Percentiles rank a stretch among this genome's conserved stretches.
phyloP scores from a whole-genome alignment of 92 coral and sea anemone species.

The Palythoa heliodiscus region DNA sequence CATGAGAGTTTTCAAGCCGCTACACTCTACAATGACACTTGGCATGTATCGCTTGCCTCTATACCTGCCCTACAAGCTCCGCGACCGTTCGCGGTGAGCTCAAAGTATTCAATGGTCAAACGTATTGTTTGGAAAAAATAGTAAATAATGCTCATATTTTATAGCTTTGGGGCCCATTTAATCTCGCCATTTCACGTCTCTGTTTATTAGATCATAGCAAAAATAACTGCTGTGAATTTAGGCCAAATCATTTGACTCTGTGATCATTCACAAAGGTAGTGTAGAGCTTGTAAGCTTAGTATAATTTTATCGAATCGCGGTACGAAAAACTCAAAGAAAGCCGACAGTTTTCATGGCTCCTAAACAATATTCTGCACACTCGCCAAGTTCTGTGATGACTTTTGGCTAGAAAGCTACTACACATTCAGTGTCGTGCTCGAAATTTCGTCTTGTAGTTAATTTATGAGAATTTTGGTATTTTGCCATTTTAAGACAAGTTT shows the following conservation, averaged over 20 bases:
- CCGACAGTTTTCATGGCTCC: constrained; percentile 82
- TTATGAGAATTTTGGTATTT: background rate
- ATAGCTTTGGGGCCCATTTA: constrained; percentile 35
- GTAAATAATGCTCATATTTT: constrained; percentile 84
- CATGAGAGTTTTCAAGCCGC: constrained; percentile 43
- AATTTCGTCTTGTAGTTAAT: constrained; percentile 27
- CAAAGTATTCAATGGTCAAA: constrained; percentile 77
- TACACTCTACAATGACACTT: constrained; percentile 32
- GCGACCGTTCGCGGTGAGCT: constrained; percentile 73
- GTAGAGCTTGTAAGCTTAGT: constrained; percentile 51
- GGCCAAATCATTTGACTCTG: background rate
- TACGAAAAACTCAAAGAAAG: constrained; percentile 77
- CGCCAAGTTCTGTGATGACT: constrained; percentile 49
- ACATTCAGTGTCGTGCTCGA: background rate
- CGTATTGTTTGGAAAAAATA: constrained; percentile 93
- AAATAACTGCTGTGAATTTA: constrained; percentile 6
- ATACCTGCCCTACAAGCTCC: constrained; percentile 16
- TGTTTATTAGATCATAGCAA: constrained; percentile 12
- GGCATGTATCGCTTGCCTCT: background rate
- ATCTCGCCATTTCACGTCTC: constrained; percentile 32
- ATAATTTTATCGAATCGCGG: constrained; percentile 93
- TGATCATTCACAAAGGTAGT: constrained; percentile 41
- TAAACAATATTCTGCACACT: constrained; percentile 60
- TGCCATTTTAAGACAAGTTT: constrained; percentile 23
- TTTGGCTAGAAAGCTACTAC: constrained; percentile 31